A percentile compares a stretch with the other conserved stretches of the same genome.
Evolutionary conservation across 2,113 vertebrate genomes (phyloP).

Genomic region (Spea multiplicata): DNA sequence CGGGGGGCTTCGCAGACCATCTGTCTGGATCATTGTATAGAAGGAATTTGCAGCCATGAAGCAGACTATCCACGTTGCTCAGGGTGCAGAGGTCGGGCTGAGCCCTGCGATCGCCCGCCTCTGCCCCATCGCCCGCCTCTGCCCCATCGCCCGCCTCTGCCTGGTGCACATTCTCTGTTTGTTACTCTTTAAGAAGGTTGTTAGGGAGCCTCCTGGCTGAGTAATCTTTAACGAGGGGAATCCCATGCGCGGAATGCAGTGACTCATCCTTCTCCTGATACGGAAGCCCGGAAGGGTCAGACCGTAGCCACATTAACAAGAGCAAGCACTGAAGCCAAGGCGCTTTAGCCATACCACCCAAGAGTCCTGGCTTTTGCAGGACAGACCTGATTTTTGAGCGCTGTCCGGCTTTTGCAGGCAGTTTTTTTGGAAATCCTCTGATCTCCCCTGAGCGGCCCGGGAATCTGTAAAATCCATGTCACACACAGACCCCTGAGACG

Average conservation of each 20-base stretch:
- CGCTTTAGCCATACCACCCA: neutral
- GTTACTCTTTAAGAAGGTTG: neutral
- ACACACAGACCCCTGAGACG: too few species aligned
- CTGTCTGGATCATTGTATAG: neutral
- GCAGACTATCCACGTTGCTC: neutral
- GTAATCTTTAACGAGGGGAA: neutral
- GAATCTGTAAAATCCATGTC: too few species aligned
- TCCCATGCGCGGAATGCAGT: conserved; percentile 26
- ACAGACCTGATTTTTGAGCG: too few species aligned
- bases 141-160: too few species aligned
- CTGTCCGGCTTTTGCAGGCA: too few species aligned
- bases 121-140: too few species aligned
- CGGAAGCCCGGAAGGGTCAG: neutral
- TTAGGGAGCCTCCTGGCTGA: neutral
- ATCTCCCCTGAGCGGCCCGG: too few species aligned
- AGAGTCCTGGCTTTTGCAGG: neutral
- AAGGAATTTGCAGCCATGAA: neutral
- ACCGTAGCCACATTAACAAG: neutral
- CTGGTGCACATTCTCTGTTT: neutral
- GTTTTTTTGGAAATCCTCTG: too few species aligned
- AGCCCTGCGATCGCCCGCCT: too few species aligned
- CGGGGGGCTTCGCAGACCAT: neutral
- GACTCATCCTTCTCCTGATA: conserved; percentile 18
- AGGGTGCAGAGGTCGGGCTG: neutral
- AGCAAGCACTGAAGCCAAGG: too few species aligned